Conservation (phyloP, 2,888 invertebrate genomes). For the Choreutis nemorana region DNA sequence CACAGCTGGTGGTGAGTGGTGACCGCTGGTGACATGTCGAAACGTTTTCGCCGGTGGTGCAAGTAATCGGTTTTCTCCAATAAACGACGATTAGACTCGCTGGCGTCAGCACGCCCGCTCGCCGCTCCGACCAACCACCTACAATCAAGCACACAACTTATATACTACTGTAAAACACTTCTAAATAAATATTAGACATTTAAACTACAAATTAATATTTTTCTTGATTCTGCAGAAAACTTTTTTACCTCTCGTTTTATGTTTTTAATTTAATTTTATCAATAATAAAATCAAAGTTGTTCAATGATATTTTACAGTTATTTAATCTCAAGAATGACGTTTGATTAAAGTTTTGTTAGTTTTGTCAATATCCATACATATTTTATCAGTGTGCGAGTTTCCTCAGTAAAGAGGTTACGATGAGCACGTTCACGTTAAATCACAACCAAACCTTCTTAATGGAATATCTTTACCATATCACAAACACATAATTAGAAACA, state of each 20-base stretch:
- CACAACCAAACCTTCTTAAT: too few relatives aligned
- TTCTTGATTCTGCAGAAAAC: too few relatives aligned
- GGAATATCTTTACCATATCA: too few relatives aligned
- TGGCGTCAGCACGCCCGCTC: slow-evolving; percentile 56
- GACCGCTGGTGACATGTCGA: slow-evolving; percentile 59
- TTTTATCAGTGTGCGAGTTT: too few relatives aligned
- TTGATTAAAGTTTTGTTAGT: too few relatives aligned
- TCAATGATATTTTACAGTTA: background rate
- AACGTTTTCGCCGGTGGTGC: slow-evolving; percentile 41
- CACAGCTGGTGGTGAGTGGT: too few relatives aligned
- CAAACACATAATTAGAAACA: too few relatives aligned
- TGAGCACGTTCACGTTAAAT: too few relatives aligned
- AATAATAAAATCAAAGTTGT: background rate
- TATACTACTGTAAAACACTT: background rate
- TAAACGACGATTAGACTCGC: slow-evolving; percentile 66
- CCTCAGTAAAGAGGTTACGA: too few relatives aligned
- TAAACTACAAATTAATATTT: background rate
- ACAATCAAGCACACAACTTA: slow-evolving; percentile 21
- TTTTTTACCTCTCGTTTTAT: too few relatives aligned
- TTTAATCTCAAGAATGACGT: too few relatives aligned
- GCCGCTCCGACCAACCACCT: slow-evolving; percentile 30
- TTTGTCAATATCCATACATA: too few relatives aligned
- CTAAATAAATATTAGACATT: background rate
- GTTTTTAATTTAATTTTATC: background rate
- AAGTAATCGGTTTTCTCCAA: slow-evolving; percentile 65